Base-by-base conservation (phyloP, 2,113 vertebrate species). In the Ictalurus punctatus region DNA sequence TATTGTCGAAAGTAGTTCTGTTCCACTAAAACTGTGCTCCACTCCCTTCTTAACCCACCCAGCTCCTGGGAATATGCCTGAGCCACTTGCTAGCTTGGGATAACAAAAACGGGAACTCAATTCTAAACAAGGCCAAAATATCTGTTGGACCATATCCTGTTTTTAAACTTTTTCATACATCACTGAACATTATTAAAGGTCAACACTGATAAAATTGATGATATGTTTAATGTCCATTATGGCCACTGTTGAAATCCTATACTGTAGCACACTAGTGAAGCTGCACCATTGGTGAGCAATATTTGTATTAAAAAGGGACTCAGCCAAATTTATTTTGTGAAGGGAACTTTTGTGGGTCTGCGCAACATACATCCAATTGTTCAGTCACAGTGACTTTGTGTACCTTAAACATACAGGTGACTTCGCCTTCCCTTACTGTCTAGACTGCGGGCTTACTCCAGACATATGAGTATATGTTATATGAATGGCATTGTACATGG, bases 401-500 rank as follows among this genome's bases (percentile, higher is more conserved):
- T 84, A 79, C 54, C 19, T 2, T 76, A 37, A 84, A 30, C 9
- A 59, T 88, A 71, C 48, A 52, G 54, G 52, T 80, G 67, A 52
- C 37, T 27, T 90, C 89, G 87, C 90, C 92, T 93, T 87, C 83
- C 90, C 86, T 89, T 86, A 52, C 87, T 85, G 83, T 92, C 80
- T 91, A 91, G 93, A 95, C 87, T 73, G 92, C 91, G 83, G 74
- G 89, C 90, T 88, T 89, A 69, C 91, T 93, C 92, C 92, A 91
- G 91, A 92, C 90, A 81, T 89, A 83, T n/a, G 54, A 58, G n/a
- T 82, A 34, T 44, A 93, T 92, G 93, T 89, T 92, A 89, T 91
- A 92, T 80, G 52, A 92, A 92, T 93, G 93, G 92, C 93, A 94
- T 94, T 94, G 93, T 94, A 93, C 90, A 25, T 95, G 92, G 91